Conservation (phyloP, 2,113 vertebrate genomes). For the Myiozetetes cayanensis region DNA sequence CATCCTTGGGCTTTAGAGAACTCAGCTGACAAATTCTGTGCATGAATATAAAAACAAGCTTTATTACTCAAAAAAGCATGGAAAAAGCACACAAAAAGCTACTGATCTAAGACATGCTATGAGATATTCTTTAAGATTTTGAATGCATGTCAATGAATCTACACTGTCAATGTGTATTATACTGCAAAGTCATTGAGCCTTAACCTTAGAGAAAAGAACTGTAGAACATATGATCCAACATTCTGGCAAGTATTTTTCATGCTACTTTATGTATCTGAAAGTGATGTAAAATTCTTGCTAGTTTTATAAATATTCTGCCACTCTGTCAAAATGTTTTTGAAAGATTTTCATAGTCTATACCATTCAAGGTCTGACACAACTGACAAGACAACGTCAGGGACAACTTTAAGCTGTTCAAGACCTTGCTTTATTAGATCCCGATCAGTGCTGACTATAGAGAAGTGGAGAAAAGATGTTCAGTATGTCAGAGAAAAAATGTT, state of each 20-base stretch:
- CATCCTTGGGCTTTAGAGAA: neutral
- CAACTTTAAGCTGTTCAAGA: conserved; percentile 59
- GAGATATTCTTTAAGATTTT: neutral
- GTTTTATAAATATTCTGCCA: conserved; percentile 24
- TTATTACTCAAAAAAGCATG: neutral
- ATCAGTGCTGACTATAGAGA: conserved; percentile 63
- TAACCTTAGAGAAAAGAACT: neutral
- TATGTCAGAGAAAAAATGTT: conserved; percentile 55
- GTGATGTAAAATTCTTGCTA: neutral
- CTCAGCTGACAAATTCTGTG: neutral
- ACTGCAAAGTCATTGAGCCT: neutral
- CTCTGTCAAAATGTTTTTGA: conserved; percentile 38
- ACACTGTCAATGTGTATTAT: neutral
- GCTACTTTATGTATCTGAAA: neutral
- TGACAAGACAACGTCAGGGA: conserved; percentile 61
- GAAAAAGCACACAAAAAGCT: neutral
- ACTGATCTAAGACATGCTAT: neutral
- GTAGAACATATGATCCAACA: neutral
- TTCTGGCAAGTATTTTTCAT: neutral
- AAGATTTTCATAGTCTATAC: conserved; percentile 26
- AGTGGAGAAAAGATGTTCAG: conserved; percentile 29
- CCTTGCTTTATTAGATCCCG: conserved; percentile 32
- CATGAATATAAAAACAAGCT: neutral
- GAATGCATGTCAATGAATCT: neutral
- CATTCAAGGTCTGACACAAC: conserved; percentile 39